phyloP scores from a whole-genome alignment of 2,888 invertebrate genomes.

The Philonicus albiceps region DNA sequence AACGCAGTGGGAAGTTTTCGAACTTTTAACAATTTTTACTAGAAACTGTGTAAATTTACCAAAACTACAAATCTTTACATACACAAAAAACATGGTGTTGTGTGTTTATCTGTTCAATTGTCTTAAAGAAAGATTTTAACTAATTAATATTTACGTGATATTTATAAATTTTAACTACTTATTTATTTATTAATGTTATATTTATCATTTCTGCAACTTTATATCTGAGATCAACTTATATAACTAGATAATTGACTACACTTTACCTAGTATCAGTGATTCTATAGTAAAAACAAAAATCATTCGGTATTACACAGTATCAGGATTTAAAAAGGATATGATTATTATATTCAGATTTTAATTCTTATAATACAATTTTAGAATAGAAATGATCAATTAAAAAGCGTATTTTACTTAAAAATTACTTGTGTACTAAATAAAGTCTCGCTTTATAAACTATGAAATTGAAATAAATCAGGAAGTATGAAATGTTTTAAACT shows the following conservation, averaged over 20 bases:
- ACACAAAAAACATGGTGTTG: neutral
- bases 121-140: neutral
- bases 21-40: conserved; percentile 31
- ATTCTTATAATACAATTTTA: no score
- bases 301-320: no score
- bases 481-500: no score
- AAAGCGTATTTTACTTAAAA: no score
- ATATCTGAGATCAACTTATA: neutral
- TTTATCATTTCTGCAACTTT: neutral
- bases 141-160: neutral
- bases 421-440: no score
- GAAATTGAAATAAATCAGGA: no score
- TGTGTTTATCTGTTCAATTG: conserved; percentile 47
- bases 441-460: no score
- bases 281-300: neutral
- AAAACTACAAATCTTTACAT: conserved; percentile 1
- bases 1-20: conserved; percentile 63
- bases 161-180: neutral
- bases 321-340: neutral
- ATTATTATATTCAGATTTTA: no score
- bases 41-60: conserved; percentile 28
- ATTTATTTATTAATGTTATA: neutral
- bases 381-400: no score
- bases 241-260: neutral
- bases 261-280: neutral